Percentiles rank a stretch among this genome's conserved stretches.
These are phyloP conservation scores for Fragum sueziense DNA, from an alignment of 2,888 invertebrate genomes.

Conservation along the genomic window DNA sequence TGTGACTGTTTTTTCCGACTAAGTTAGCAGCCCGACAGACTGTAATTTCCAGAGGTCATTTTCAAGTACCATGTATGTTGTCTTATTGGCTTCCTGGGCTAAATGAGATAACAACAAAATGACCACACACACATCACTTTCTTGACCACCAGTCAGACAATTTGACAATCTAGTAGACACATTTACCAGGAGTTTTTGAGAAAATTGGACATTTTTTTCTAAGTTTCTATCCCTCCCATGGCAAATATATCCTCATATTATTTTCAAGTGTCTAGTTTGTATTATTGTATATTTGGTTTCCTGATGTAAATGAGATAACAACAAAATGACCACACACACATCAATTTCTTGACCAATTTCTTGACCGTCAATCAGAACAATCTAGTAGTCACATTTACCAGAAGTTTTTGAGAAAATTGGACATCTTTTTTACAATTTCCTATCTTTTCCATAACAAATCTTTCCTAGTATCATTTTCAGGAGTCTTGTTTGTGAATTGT, in stretches of 20 bases:
- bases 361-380: conserved; percentile 11
- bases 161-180: conserved; percentile 17
- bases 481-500: not conserved
- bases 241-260: not conserved
- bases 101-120: conserved; percentile 13
- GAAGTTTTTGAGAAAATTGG: not conserved
- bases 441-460: too few species aligned
- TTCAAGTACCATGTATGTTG: not conserved
- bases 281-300: not conserved
- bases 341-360: conserved; percentile 13
- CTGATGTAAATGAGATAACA: conserved; percentile 1
- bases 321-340: conserved; percentile 19
- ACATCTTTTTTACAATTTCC: not conserved
- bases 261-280: not conserved
- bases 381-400: conserved; percentile 8
- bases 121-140: conserved; percentile 19
- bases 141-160: conserved; percentile 13
- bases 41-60: not conserved
- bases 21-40: not conserved
- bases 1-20: not conserved
- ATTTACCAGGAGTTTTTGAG: not conserved
- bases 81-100: not conserved
- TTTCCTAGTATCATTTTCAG: not conserved
- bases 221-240: too few species aligned
- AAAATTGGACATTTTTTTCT: not conserved